Percentiles rank a stretch among this genome's conserved stretches.
phyloP scores from a whole-genome alignment of 2,113 vertebrate genomes.

The Trogon melanurus region DNA sequence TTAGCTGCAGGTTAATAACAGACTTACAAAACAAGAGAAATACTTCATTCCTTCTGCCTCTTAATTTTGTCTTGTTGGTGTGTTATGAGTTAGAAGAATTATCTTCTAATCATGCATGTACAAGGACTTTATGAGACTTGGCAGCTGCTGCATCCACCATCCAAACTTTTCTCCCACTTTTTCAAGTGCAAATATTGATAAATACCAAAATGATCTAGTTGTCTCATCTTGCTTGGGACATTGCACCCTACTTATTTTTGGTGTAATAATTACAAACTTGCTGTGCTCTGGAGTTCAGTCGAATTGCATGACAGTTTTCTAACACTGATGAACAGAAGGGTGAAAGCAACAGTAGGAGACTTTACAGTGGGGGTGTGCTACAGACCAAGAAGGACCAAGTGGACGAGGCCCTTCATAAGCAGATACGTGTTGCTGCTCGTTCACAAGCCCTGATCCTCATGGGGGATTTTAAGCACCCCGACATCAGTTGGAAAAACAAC shows the following conservation, averaged over 20 bases:
- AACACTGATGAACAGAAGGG: background rate
- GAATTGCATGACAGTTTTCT: background rate
- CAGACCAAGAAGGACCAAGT: too few relatives aligned
- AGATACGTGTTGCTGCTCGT: too few relatives aligned
- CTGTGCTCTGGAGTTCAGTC: background rate
- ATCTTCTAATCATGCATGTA: background rate
- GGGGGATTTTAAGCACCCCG: too few relatives aligned
- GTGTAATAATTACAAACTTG: background rate
- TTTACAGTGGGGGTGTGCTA: too few relatives aligned
- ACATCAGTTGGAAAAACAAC: too few relatives aligned
- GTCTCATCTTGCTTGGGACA: background rate
- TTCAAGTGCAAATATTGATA: background rate
- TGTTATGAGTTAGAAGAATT: background rate
- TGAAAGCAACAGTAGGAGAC: too few relatives aligned
- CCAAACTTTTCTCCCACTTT: background rate
- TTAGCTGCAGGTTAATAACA: background rate
- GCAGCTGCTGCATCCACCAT: background rate
- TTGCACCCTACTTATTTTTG: background rate
- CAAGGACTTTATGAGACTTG: background rate
- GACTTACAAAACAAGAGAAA: background rate
- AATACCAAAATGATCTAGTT: background rate
- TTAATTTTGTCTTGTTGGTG: background rate
- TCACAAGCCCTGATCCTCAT: too few relatives aligned
- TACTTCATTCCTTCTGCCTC: background rate
- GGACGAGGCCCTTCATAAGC: too few relatives aligned